Evolutionary conservation across 2,888 invertebrate genomes (phyloP).

Genomic region (Sarcophaga caerulescens): DNA sequence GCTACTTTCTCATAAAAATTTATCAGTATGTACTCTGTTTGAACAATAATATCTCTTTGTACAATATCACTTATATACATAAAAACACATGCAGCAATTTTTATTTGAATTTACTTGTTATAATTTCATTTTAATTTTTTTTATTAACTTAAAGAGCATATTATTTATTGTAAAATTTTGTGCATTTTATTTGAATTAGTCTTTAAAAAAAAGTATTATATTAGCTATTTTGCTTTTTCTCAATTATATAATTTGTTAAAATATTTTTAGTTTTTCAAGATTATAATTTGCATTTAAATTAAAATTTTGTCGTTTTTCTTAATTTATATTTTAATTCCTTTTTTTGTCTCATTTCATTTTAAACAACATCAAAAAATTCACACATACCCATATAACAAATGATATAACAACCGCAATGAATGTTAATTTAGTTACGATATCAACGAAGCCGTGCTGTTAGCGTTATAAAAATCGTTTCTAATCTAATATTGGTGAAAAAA

Average conservation of each 20-base stretch:
- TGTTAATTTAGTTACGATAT: constrained; percentile 78
- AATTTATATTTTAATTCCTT: constrained; percentile 68
- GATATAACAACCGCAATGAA: constrained; percentile 57
- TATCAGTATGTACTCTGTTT: constrained; percentile 15
- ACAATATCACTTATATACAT: background rate
- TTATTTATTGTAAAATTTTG: constrained; percentile 63
- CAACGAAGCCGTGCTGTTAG: constrained; percentile 80
- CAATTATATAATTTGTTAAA: constrained; percentile 7
- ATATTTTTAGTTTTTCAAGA: constrained; percentile 1
- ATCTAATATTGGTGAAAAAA: constrained; percentile 36
- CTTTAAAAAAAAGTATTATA: constrained; percentile 55
- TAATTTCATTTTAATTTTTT: background rate
- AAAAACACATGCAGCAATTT: background rate
- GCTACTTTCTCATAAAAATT: constrained; percentile 65
- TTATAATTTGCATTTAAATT: constrained; percentile 31
- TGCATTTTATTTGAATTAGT: constrained; percentile 68
- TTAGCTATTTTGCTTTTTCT: constrained; percentile 62
- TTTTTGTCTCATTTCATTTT: constrained; percentile 69
- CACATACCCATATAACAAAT: constrained; percentile 56
- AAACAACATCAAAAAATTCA: constrained; percentile 65
- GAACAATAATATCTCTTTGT: background rate
- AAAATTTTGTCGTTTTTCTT: constrained; percentile 35
- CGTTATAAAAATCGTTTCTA: constrained; percentile 73
- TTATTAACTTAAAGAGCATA: constrained; percentile 16
- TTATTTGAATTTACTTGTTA: background rate